phyloP scores from a whole-genome alignment of 2,888 invertebrate species.

The Fragum fragum region DNA sequence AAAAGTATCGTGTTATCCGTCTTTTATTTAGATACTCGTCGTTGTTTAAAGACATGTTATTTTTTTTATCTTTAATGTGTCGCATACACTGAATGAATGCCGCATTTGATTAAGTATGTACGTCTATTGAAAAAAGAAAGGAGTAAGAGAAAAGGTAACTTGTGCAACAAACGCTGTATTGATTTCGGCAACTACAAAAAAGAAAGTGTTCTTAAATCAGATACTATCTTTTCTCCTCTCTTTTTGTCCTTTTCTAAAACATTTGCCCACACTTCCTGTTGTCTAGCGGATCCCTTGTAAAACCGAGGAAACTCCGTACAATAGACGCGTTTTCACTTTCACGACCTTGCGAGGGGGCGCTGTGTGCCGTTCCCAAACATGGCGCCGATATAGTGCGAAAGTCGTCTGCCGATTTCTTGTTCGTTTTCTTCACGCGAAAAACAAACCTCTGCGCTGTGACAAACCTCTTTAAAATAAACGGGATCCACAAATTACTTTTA shows the following conservation, averaged over 20 bases:
- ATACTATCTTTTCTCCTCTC: conserved; percentile 51
- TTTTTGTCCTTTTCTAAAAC: conserved; percentile 48
- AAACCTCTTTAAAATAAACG: conserved; percentile 27
- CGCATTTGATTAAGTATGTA: too few relatives aligned
- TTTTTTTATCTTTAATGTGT: too few relatives aligned
- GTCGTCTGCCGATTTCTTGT: conserved; percentile 58
- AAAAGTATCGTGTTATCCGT: too few relatives aligned
- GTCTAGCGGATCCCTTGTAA: conserved; percentile 37
- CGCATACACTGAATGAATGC: too few relatives aligned
- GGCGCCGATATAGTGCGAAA: conserved; percentile 71
- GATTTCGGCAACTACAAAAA: conserved; percentile 36
- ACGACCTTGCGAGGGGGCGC: conserved; percentile 17
- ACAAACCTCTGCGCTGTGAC: conserved; percentile 34
- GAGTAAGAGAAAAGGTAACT: not conserved
- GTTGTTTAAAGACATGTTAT: too few relatives aligned
- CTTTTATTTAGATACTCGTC: too few relatives aligned
- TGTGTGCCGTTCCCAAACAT: conserved; percentile 19
- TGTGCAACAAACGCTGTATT: conserved; percentile 20
- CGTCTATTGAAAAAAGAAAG: too few relatives aligned
- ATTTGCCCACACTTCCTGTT: conserved; percentile 60
- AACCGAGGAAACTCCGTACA: conserved; percentile 24
- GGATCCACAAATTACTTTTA: conserved; percentile 30
- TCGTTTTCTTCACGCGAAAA: conserved; percentile 39
- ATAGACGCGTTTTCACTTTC: conserved; percentile 26
- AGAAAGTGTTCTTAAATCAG: conserved; percentile 41